Percentiles rank a stretch among this genome's conserved stretches.
Evolutionary conservation across 2,888 invertebrate species (phyloP).

Genomic region (Ecdyonurus torrentis): DNA sequence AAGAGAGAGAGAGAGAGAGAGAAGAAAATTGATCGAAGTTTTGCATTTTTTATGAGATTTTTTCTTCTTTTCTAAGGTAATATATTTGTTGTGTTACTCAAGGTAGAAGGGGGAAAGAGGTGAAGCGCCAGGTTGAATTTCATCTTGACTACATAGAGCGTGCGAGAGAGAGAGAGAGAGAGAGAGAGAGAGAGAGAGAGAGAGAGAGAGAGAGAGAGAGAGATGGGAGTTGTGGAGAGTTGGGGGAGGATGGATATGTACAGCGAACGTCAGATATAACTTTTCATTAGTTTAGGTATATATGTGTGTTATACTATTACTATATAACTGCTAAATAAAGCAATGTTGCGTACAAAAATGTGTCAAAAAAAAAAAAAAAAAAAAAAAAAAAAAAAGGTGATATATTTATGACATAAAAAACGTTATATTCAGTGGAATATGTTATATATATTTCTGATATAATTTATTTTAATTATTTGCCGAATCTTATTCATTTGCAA

Average conservation of each 20-base stretch:
- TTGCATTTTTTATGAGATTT: neutral
- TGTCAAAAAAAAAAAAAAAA: too few relatives aligned
- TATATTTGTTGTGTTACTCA: neutral
- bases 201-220: neutral
- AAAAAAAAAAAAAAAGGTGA: too few relatives aligned
- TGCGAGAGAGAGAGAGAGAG: neutral
- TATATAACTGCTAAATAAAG: too few relatives aligned
- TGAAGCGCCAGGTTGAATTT: neutral
- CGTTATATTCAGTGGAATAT: too few relatives aligned
- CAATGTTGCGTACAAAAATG: too few relatives aligned
- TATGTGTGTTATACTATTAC: too few relatives aligned
- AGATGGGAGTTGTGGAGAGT: neutral
- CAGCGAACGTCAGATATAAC: slow-evolving; percentile 1
- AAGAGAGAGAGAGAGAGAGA: neutral
- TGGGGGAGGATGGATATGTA: neutral
- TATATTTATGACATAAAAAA: too few relatives aligned
- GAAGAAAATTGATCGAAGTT: neutral
- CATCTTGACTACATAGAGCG: neutral
- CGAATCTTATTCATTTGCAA: too few relatives aligned
- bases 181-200: neutral
- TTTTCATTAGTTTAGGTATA: slow-evolving; percentile 3
- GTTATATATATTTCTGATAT: too few relatives aligned
- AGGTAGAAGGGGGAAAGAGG: neutral
- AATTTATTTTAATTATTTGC: too few relatives aligned
- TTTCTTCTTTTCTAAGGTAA: neutral